These are phyloP conservation scores for Philypnodon macrostomus DNA, from an alignment of 2,797 vertebrate genomes.

Conservation along the genomic window DNA sequence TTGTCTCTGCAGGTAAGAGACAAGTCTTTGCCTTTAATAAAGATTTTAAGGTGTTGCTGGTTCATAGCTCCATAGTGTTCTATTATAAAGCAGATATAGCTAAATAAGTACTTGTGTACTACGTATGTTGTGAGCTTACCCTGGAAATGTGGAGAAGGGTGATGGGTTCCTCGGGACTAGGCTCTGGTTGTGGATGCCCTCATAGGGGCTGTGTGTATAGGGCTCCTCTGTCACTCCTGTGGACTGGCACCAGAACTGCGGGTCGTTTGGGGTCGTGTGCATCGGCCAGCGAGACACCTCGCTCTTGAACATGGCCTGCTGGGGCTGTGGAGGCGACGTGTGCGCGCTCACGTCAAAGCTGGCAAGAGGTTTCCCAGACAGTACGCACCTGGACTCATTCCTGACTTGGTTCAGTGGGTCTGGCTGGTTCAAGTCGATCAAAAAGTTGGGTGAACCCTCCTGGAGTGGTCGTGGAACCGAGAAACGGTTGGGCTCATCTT, in stretches of 20 bases:
- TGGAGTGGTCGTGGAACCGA: conserved; percentile 21
- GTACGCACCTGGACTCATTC: conserved; percentile 47
- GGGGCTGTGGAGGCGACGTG: conserved; percentile 14
- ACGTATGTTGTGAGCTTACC: too few species aligned
- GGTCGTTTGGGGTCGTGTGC: conserved; percentile 44
- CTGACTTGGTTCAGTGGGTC: conserved; percentile 40
- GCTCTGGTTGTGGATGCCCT: conserved; percentile 49
- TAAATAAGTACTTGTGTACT: too few species aligned
- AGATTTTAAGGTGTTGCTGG: too few species aligned
- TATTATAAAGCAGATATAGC: too few species aligned
- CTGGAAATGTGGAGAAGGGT: conserved; percentile 55
- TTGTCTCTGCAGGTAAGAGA: not conserved
- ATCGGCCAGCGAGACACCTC: conserved; percentile 62
- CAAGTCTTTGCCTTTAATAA: too few species aligned
- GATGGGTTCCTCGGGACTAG: conserved; percentile 52
- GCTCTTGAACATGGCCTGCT: conserved; percentile 54
- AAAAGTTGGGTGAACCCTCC: conserved; percentile 55
- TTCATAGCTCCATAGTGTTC: too few species aligned
- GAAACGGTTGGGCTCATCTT: conserved; percentile 33
- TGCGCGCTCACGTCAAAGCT: conserved; percentile 45
- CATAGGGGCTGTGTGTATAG: conserved; percentile 47
- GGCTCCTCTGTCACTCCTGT: conserved; percentile 47
- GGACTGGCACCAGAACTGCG: conserved; percentile 69
- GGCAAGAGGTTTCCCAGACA: conserved; percentile 36
- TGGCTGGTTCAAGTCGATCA: conserved; percentile 55